Percentiles rank a stretch among this genome's conserved stretches.
phyloP scores from a whole-genome alignment of 2,888 invertebrate genomes.

The Galerucella pusilla region DNA sequence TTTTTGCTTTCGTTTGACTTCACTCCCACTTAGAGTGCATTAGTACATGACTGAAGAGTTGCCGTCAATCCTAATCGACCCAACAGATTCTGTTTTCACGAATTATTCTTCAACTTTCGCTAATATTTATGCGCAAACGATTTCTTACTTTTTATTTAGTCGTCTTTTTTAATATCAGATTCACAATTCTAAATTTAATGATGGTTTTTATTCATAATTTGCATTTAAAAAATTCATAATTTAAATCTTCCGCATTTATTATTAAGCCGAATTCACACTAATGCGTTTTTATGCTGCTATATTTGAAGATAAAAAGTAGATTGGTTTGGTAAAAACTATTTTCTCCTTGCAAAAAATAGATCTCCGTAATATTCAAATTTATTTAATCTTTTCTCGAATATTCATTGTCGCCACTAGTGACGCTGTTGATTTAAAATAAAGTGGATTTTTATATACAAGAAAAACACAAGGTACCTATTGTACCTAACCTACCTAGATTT shows the following conservation, averaged over 20 bases:
- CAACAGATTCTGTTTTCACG: slow-evolving; percentile 38
- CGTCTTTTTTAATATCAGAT: background rate
- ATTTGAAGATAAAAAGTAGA: background rate
- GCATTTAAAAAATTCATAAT: background rate
- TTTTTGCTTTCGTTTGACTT: slow-evolving; percentile 59
- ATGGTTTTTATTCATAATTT: background rate
- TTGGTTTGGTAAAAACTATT: background rate
- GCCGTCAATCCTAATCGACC: slow-evolving; percentile 52
- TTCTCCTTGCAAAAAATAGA: background rate
- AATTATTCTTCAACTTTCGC: slow-evolving; percentile 22
- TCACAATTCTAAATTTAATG: background rate
- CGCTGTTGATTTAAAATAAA: background rate
- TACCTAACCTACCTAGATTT: too few species aligned
- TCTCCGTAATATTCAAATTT: background rate
- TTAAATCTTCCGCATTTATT: slow-evolving; percentile 15
- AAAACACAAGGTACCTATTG: too few species aligned
- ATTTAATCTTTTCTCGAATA: background rate
- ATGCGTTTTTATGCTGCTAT: background rate
- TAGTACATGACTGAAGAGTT: slow-evolving; percentile 58
- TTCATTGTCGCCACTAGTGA: background rate
- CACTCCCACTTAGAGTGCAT: slow-evolving; percentile 65
- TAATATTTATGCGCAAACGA: slow-evolving; percentile 34
- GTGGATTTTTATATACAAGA: background rate
- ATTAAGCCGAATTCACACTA: slow-evolving; percentile 4
- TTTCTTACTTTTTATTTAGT: background rate